Conservation (phyloP, 2,888 invertebrate genomes). For the Megalurothrips usitatus region DNA sequence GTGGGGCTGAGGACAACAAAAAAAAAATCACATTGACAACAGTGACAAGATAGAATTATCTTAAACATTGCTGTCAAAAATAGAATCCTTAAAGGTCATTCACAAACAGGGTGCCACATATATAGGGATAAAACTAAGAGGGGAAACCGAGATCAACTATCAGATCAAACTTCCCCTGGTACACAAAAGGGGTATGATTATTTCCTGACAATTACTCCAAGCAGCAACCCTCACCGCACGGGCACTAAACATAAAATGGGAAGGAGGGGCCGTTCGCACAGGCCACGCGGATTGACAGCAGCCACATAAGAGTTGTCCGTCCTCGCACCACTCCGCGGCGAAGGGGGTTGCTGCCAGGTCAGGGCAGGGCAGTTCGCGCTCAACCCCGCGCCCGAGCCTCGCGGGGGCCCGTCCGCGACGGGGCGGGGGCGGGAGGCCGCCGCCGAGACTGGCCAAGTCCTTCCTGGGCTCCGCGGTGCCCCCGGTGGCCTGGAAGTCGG, state of each 20-base stretch:
- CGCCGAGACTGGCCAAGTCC: no score
- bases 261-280: no score
- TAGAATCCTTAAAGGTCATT: background rate
- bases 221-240: no score
- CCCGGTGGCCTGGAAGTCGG: background rate
- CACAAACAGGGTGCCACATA: background rate
- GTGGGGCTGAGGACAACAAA: conserved; percentile 47
- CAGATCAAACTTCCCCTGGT: no score
- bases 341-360: background rate
- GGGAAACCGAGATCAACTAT: no score
- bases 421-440: background rate
- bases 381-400: background rate
- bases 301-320: no score
- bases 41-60: no score
- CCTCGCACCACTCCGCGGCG: background rate
- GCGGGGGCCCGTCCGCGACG: background rate
- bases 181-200: no score
- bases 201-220: no score
- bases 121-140: no score
- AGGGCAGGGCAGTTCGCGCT: background rate
- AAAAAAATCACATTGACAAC: conserved; percentile 35
- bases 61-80: background rate
- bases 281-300: no score
- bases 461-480: background rate
- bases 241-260: no score